Conservation (phyloP, 92 coral and sea anemone genomes). For the Virgularia gustaviana region DNA sequence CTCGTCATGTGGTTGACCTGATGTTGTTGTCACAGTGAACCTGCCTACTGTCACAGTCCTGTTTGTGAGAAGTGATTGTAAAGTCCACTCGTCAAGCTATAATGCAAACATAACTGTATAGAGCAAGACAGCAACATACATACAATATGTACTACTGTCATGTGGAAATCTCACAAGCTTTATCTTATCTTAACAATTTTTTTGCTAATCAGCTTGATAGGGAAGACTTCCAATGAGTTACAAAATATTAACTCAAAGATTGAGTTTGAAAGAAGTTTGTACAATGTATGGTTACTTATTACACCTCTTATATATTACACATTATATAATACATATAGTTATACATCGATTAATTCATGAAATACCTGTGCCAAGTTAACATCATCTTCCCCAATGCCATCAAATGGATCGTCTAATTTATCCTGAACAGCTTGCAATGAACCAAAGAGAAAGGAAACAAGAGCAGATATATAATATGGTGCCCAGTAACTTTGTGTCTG, state of each 20-base stretch:
- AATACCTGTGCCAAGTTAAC: slow-evolving; percentile 88
- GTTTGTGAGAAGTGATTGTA: slow-evolving; percentile 75
- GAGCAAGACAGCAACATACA: neutral
- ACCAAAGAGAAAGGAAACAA: slow-evolving; percentile 83
- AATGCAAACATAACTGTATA: neutral
- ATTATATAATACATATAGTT: too few species aligned
- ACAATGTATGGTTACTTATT: too few species aligned
- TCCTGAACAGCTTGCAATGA: slow-evolving; percentile 96
- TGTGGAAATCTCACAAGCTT: too few species aligned
- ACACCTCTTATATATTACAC: too few species aligned
- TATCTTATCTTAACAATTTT: too few species aligned
- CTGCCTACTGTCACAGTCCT: slow-evolving; percentile 82
- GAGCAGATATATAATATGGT: slow-evolving; percentile 75
- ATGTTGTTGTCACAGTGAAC: slow-evolving; percentile 84
- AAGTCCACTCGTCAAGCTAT: slow-evolving; percentile 97
- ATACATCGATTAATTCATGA: too few species aligned
- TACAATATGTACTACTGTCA: too few species aligned
- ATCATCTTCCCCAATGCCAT: slow-evolving; percentile 95
- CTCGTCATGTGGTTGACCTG: slow-evolving; percentile 13
- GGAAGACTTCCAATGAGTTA: too few species aligned
- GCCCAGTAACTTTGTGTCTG: slow-evolving; percentile 72
- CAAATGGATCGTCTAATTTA: slow-evolving; percentile 92
- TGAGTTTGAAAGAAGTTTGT: too few species aligned
- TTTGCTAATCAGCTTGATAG: too few species aligned
- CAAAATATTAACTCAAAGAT: too few species aligned